Base-by-base conservation (phyloP, 2,888 invertebrate species). In the Leptopterna dolabrata region DNA sequence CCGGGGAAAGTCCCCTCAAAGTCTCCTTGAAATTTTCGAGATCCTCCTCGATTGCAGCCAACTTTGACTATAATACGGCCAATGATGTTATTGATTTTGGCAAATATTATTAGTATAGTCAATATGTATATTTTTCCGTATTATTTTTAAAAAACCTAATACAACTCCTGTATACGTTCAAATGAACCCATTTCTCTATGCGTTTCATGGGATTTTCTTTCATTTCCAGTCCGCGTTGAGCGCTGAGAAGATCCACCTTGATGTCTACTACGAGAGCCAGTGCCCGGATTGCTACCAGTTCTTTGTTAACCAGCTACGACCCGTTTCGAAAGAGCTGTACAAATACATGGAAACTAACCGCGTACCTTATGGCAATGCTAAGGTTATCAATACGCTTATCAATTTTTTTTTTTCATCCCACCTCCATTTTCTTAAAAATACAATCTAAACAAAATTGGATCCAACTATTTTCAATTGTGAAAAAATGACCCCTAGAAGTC, bases 331-430 rank as follows among this genome's bases (percentile, higher is more conserved):
- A 16, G 19, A 47, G 27, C 55, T 81, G 6, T 14, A 24, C 14
- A 30, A 47, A 6, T 51, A 51, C 55, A 16, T 51, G 7, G 29
- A 27, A 24, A 51, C 47, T 7, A 51, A 51, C 19, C 36, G 51
- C 16, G 27, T 55, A 3, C 81, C 81, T 24, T 81, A 81, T 51
- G 81, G 81, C 14, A 81, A 81, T 16, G 81, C 81, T 14, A 4
- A 55, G 55, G 81, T 81, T 2, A 80, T 36, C 16, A 27, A 9
- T 3, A 30, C 13, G 11, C 14, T 16, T 16, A 3, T 13, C 14
- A 7, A 47, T 13, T 13, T 47, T 13, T 47, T 47, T 13, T 13
- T 13, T 47, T 36, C 43, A 9, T 43, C 11, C 43, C 43, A 9
- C 11, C 43, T 43, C 11, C 43, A 9, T 9, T 43, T 43, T 43